Evolutionary conservation across 2,888 invertebrate genomes (phyloP), one percentile per base, ranked within the genome.

Genomic region (Myopa tessellatipennis): DNA sequence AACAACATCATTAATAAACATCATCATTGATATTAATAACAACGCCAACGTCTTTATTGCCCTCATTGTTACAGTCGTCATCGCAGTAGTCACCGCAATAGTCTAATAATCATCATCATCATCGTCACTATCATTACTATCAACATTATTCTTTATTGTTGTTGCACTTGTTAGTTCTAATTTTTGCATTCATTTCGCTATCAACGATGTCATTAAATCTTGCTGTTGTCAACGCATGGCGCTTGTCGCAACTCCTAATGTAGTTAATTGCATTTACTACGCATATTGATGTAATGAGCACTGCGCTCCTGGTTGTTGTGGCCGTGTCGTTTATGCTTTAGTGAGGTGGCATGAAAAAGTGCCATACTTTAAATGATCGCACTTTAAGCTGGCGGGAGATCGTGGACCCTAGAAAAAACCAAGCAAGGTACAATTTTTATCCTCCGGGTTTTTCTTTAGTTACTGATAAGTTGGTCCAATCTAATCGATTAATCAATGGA

Each of bases 241-340:
- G 74, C 67, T 75, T 34, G 12, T 12, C 52, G 38, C 67, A 38
- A 38, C 58, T 68, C 55, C 63, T 73, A 34, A 18, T 61, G 61
- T 12, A 26, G 73, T 73, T 75, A 75, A 75, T 75, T 75, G 40
- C 45, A 75, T 75, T 75, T 77, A 77, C 58, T 77, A 77, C 72
- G 77, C 77, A 77, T 77, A 58, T 69, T 72, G 61, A 4, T 26
- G 67, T 60, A 73, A 73, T 77, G 67, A 77, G 61, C 61, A 70
- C 8, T 55, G 50, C 50, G 34, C 50, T 50, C 50, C 10, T 14
- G 2, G 50, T 50, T 50, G 50, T 14, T 14, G 50, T 50, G 8
- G 50, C 50, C 50, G 50, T 50, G 26, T 26, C 26, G 26, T 26
- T 26, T 26, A 26, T 26, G 26, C 26, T 26, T 26, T 26, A 26